These are phyloP conservation scores for Heliconius cydno DNA, from an alignment of 2,888 invertebrate genomes.

Conservation along the genomic window DNA sequence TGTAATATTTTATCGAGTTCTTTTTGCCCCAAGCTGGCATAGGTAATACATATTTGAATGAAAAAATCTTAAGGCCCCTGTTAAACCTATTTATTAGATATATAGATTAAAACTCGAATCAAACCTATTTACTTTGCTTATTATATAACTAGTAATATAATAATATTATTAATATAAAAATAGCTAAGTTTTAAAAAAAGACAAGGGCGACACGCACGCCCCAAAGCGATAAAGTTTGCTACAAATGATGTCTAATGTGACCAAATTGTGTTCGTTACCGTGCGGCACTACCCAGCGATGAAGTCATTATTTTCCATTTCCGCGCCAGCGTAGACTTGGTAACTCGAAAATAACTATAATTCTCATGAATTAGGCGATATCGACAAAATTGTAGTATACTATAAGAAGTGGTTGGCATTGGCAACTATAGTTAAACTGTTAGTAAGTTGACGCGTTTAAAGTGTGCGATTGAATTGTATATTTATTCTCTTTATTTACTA, in stretches of 20 bases:
- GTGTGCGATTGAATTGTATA: background rate
- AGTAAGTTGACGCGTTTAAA: background rate
- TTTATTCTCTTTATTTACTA: background rate
- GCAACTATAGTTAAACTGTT: too few species aligned
- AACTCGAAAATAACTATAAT: conserved; percentile 82
- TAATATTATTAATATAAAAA: conserved; percentile 6
- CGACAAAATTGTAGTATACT: conserved; percentile 51
- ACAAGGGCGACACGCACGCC: conserved; percentile 19
- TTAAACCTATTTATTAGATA: too few species aligned
- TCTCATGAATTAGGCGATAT: conserved; percentile 60
- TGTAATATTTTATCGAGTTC: background rate
- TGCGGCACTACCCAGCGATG: conserved; percentile 67
- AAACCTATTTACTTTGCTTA: too few species aligned
- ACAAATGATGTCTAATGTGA: conserved; percentile 75
- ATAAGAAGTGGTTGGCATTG: too few species aligned
- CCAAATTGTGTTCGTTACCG: conserved; percentile 75
- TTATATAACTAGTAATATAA: background rate
- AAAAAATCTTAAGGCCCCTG: background rate
- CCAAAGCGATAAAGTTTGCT: conserved; percentile 54
- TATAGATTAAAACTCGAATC: too few species aligned
- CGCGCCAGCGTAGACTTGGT: conserved; percentile 71
- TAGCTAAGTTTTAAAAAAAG: background rate
- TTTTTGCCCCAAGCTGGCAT: background rate
- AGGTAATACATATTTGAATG: background rate
- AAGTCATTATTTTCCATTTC: conserved; percentile 83